Percentiles rank a stretch among this genome's conserved stretches.
Conservation (phyloP, 2,797 vertebrate species). For the Cynopterus sphinx region DNA sequence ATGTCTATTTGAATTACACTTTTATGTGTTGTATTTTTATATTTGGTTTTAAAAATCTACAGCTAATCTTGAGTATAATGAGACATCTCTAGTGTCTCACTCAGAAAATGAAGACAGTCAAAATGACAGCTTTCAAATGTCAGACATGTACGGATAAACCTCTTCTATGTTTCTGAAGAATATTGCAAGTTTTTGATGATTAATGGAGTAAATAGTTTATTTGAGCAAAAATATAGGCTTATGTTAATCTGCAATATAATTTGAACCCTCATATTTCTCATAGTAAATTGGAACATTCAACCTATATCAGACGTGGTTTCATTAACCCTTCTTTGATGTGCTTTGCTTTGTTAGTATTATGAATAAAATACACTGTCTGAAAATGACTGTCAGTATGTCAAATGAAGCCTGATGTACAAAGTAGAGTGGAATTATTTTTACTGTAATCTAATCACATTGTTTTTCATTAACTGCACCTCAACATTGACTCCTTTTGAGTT, state of each 20-base stretch:
- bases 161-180: neutral
- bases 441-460: neutral
- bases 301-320: neutral
- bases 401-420: neutral
- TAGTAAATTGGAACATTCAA: neutral
- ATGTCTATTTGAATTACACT: neutral
- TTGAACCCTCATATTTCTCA: constrained; percentile 4
- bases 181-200: neutral
- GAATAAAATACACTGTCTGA: constrained; percentile 38
- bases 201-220: neutral
- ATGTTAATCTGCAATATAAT: constrained; percentile 12
- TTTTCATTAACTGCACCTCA: constrained; percentile 12
- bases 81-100: neutral
- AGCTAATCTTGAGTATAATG: neutral
- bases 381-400: neutral
- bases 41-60: neutral
- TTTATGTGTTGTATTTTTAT: neutral
- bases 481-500: neutral
- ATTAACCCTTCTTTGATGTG: neutral
- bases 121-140: neutral
- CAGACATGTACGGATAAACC: neutral
- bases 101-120: neutral
- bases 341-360: constrained; percentile 32
- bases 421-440: neutral
- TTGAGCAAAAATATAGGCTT: neutral